Evolutionary conservation across 2,113 vertebrate genomes (phyloP).

Genomic region (Gasterosteus nipponicus): DNA sequence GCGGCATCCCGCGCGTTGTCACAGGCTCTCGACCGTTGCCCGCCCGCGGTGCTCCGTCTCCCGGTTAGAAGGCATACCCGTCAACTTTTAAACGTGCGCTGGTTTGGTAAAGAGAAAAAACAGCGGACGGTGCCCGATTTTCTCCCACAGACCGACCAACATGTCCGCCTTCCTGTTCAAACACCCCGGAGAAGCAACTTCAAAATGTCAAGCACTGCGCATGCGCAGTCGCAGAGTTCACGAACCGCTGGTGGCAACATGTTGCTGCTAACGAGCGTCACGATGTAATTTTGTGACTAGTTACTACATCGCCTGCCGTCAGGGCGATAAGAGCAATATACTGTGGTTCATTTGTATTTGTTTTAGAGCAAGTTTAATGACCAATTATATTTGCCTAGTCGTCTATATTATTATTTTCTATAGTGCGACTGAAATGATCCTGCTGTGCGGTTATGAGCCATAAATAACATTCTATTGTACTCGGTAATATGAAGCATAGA

Average conservation of each 20-base stretch:
- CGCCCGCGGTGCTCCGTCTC: background rate
- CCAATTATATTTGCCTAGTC: background rate
- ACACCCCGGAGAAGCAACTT: slow-evolving; percentile 77
- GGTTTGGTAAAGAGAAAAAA: slow-evolving; percentile 53
- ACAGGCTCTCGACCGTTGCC: slow-evolving; percentile 11
- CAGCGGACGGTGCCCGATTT: slow-evolving; percentile 77
- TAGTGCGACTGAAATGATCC: background rate
- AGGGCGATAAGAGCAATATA: rapidly evolving
- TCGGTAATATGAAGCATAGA: background rate
- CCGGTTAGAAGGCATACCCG: slow-evolving; percentile 1
- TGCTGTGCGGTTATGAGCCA: background rate
- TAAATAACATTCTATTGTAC: background rate
- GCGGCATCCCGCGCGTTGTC: slow-evolving; percentile 49
- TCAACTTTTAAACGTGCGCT: slow-evolving; percentile 35
- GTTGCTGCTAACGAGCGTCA: slow-evolving; percentile 41
- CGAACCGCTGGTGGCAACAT: slow-evolving; percentile 35
- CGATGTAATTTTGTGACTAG: background rate
- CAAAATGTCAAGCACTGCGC: slow-evolving; percentile 75
- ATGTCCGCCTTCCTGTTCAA: slow-evolving; percentile 98
- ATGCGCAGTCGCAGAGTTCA: slow-evolving; percentile 69
- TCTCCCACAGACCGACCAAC: slow-evolving; percentile 83
- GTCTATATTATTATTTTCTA: background rate
- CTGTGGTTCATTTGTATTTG: background rate
- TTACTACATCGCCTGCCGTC: background rate
- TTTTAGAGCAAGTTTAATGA: background rate